phyloP scores from a whole-genome alignment of 2,113 vertebrate genomes.

The Chionodraco myersi region DNA sequence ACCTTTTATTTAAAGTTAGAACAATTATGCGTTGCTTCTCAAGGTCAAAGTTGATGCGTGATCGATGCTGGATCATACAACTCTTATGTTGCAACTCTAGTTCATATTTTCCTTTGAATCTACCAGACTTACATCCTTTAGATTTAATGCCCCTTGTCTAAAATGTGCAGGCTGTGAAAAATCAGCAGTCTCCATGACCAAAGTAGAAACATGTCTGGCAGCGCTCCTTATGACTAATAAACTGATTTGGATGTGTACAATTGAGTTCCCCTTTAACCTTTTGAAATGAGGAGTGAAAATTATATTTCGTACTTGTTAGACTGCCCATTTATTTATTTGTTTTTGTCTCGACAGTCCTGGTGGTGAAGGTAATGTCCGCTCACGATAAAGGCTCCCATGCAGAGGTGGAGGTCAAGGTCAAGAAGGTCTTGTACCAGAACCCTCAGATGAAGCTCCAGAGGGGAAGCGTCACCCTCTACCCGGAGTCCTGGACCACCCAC shows the following conservation, averaged over 20 bases:
- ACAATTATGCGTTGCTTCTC: not conserved
- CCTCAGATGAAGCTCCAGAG: slow-evolving; percentile 87
- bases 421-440: slow-evolving; percentile 90
- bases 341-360: slow-evolving; percentile 85
- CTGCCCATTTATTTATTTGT: slow-evolving; percentile 2
- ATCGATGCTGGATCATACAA: no score
- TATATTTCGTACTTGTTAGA: not conserved
- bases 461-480: slow-evolving; percentile 88
- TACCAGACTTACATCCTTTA: not conserved
- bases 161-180: not conserved
- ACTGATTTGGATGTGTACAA: not conserved
- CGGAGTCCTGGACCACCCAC: slow-evolving; percentile 93
- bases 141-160: not conserved
- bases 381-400: slow-evolving; percentile 96
- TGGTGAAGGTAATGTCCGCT: slow-evolving; percentile 92
- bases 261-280: no score
- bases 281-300: not conserved
- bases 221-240: not conserved
- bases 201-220: not conserved
- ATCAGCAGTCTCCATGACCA: not conserved
- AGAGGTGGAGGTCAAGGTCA: slow-evolving; percentile 95
- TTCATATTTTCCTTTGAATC: not conserved
- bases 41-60: not conserved
- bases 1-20: not conserved
- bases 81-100: not conserved